phyloP scores from a whole-genome alignment of 2,888 invertebrate species.

The Tenthredo distinguenda region DNA sequence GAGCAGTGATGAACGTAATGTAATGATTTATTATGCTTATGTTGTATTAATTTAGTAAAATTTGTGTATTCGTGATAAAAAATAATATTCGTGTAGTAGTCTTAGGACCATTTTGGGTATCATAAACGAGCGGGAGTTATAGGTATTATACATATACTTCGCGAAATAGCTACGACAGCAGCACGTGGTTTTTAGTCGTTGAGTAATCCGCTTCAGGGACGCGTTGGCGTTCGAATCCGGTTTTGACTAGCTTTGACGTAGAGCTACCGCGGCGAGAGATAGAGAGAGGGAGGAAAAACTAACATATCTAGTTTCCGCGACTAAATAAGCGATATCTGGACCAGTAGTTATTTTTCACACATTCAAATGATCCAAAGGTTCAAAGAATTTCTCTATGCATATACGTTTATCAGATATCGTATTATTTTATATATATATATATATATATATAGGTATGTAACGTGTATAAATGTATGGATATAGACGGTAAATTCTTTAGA shows the following conservation, averaged over 20 bases:
- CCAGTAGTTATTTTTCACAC: neutral
- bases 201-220: slow-evolving; percentile 36
- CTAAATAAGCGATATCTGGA: slow-evolving; percentile 20
- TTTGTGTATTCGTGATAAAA: neutral
- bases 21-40: no score
- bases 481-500: neutral
- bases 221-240: slow-evolving; percentile 34
- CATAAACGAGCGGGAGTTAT: neutral
- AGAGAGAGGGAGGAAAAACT: slow-evolving; percentile 1
- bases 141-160: neutral
- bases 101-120: neutral
- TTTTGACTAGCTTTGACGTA: slow-evolving; percentile 21
- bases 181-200: slow-evolving; percentile 30
- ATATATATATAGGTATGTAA: neutral
- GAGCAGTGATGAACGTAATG: no score
- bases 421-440: neutral
- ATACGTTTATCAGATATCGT: neutral
- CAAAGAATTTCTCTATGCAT: neutral
- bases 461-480: neutral
- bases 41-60: neutral
- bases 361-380: neutral
- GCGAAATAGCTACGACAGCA: slow-evolving; percentile 16
- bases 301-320: slow-evolving; percentile 34
- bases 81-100: neutral
- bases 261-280: neutral